Conservation (phyloP, 2,113 vertebrate genomes). For the Terrapene triunguis region DNA sequence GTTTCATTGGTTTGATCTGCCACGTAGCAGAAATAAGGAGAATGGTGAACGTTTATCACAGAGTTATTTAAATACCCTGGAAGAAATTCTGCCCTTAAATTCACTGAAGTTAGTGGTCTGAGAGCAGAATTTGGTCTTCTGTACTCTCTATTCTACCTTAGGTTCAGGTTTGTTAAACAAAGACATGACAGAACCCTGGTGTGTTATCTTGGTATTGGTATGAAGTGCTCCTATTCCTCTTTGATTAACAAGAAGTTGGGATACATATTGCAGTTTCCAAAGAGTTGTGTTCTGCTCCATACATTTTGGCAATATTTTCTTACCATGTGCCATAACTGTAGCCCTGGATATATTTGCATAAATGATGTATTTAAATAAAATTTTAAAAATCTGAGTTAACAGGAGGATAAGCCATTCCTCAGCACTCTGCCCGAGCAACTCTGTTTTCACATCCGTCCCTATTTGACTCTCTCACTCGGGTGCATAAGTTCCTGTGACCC, state of each 20-base stretch:
- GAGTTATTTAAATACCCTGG: background rate
- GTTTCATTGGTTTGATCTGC: background rate
- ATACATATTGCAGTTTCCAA: background rate
- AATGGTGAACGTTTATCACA: background rate
- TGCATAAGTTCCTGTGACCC: background rate
- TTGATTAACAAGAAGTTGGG: background rate
- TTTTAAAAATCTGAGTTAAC: background rate
- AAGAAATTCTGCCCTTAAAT: background rate
- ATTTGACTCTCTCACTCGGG: background rate
- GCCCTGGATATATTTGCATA: background rate
- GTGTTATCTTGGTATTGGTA: background rate
- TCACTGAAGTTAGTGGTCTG: background rate
- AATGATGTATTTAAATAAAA: background rate
- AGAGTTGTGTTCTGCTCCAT: background rate
- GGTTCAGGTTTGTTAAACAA: background rate
- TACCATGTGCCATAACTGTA: background rate
- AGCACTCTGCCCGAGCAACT: background rate
- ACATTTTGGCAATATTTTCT: background rate
- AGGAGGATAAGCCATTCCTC: background rate
- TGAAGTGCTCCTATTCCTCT: background rate
- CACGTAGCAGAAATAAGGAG: background rate
- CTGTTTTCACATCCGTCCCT: background rate
- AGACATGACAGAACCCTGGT: background rate
- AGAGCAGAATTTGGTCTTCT: background rate
- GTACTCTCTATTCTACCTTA: background rate